Percentiles rank a stretch among this genome's conserved stretches.
Conservation (phyloP, 2,888 invertebrate genomes). For the Lepidocyrtinus sp. region DNA sequence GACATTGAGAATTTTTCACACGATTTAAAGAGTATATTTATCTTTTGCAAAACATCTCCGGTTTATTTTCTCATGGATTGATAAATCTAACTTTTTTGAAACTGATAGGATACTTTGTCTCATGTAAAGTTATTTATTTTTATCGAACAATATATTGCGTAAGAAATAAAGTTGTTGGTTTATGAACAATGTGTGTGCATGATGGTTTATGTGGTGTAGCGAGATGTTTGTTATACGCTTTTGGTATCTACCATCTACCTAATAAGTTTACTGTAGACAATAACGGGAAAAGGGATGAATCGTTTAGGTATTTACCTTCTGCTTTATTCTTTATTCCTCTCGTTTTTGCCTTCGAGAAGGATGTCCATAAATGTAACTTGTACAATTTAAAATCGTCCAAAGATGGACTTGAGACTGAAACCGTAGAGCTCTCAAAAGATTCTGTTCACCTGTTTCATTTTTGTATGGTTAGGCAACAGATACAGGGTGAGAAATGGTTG, state of each 20-base stretch:
- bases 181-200: too few relatives aligned
- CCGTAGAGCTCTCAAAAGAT: slow-evolving; percentile 8
- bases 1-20: slow-evolving; percentile 10
- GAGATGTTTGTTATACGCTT: too few relatives aligned
- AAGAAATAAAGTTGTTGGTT: too few relatives aligned
- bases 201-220: too few relatives aligned
- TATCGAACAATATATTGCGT: too few relatives aligned
- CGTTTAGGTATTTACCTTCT: background rate
- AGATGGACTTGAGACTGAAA: slow-evolving; percentile 3
- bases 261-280: background rate
- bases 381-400: slow-evolving; percentile 13
- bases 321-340: background rate
- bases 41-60: background rate
- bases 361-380: slow-evolving; percentile 12
- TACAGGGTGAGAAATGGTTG: background rate
- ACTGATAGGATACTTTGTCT: too few relatives aligned
- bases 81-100: too few relatives aligned
- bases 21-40: background rate
- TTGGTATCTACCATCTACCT: too few relatives aligned
- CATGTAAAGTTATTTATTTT: too few relatives aligned
- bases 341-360: background rate
- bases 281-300: slow-evolving; percentile 10
- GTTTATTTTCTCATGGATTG: slow-evolving; percentile 13
- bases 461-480: background rate
- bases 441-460: slow-evolving; percentile 1